These are phyloP conservation scores for Euclidia mi DNA, from an alignment of 2,888 invertebrate genomes.

Conservation along the genomic window DNA sequence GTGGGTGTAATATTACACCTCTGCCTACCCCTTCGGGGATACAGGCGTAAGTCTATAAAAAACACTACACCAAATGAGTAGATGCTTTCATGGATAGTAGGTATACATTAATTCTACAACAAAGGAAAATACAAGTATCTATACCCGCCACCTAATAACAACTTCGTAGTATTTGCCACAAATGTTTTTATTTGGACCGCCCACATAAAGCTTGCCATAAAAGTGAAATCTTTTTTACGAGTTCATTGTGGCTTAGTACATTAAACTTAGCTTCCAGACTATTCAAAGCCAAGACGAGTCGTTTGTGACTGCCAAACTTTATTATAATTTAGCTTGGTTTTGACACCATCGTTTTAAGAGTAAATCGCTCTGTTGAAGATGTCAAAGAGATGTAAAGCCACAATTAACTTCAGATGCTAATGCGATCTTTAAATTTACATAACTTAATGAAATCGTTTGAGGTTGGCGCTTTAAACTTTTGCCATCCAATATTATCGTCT, in stretches of 20 bases:
- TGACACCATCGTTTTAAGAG: slow-evolving; percentile 25
- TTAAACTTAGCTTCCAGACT: slow-evolving; percentile 36
- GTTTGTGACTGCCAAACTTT: slow-evolving; percentile 27
- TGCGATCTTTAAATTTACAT: slow-evolving; percentile 1
- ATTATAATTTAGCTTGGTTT: slow-evolving; percentile 30
- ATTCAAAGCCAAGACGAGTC: slow-evolving; percentile 28
- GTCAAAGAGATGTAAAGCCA: neutral
- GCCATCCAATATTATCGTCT: too few relatives aligned
- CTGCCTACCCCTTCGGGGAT: too few relatives aligned
- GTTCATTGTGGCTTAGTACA: slow-evolving; percentile 32
- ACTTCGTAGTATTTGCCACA: slow-evolving; percentile 28
- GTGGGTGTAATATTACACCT: too few relatives aligned
- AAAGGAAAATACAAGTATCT: neutral
- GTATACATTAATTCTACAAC: too few relatives aligned
- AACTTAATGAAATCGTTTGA: neutral
- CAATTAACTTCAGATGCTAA: neutral
- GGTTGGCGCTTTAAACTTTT: too few relatives aligned
- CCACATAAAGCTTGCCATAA: slow-evolving; percentile 39
- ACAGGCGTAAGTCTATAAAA: too few relatives aligned
- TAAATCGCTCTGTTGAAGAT: slow-evolving; percentile 22
- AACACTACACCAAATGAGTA: too few relatives aligned
- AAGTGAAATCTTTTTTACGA: slow-evolving; percentile 51
- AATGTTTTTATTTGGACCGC: slow-evolving; percentile 43
- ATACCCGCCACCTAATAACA: neutral
- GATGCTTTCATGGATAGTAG: too few relatives aligned